Evolutionary conservation across 2,888 invertebrate species (phyloP).

Genomic region (Xanthorhoe spadicearia): DNA sequence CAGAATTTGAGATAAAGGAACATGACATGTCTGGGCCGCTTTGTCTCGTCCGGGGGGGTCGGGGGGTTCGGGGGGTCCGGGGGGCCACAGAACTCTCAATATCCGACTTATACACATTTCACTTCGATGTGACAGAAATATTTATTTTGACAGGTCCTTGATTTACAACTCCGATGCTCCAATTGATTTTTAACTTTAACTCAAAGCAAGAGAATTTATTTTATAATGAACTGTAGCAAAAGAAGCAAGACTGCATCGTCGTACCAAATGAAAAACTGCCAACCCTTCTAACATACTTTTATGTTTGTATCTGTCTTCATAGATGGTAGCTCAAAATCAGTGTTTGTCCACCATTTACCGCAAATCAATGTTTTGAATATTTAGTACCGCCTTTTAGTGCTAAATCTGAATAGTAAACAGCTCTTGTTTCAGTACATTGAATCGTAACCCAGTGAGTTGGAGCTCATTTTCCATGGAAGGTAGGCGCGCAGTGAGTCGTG

Average conservation of each 20-base stretch:
- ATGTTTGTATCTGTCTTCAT: not conserved
- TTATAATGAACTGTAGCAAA: not conserved
- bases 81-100: not conserved
- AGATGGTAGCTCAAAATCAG: not conserved
- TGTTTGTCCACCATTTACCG: not conserved
- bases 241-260: not conserved
- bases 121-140: not conserved
- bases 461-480: conserved; percentile 11
- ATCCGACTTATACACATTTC: conserved; percentile 1
- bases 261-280: not conserved
- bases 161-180: not conserved
- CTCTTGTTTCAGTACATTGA: not conserved
- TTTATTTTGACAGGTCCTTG: not conserved
- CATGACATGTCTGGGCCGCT: conserved; percentile 27
- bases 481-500: not conserved
- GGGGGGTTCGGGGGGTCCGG: no score
- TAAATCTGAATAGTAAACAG: not conserved
- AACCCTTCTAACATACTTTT: not conserved
- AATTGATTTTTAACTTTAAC: not conserved
- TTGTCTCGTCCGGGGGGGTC: conserved; percentile 21
- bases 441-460: not conserved
- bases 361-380: not conserved
- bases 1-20: conserved; percentile 30
- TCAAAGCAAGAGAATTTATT: not conserved
- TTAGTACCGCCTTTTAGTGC: not conserved